Percentiles rank a stretch among this genome's conserved stretches.
These are phyloP conservation scores for Takifugu ocellatus DNA, from an alignment of 2,797 vertebrate genomes.

Conservation along the genomic window DNA sequence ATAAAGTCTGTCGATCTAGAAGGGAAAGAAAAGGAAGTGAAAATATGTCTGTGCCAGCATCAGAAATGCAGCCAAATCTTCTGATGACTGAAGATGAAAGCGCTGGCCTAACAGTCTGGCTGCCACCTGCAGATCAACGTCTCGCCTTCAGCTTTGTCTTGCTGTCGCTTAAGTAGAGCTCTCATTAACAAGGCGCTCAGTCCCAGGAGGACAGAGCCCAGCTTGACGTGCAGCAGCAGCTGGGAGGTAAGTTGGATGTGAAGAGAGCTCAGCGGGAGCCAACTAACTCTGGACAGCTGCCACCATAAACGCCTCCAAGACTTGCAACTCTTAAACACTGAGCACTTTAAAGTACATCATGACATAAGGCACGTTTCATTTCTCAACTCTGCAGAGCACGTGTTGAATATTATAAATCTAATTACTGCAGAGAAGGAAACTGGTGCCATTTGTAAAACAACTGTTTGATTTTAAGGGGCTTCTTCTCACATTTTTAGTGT, in stretches of 20 bases:
- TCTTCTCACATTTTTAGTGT: too few relatives aligned
- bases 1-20: conserved; percentile 87
- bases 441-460: too few relatives aligned
- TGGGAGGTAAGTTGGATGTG: conserved; percentile 56
- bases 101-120: conserved; percentile 50
- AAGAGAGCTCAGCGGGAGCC: conserved; percentile 62
- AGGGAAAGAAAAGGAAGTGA: conserved; percentile 27
- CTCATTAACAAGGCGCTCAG: conserved; percentile 76
- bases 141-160: conserved; percentile 38
- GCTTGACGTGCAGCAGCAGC: conserved; percentile 66
- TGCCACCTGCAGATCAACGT: conserved; percentile 22
- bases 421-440: too few relatives aligned
- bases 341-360: too few relatives aligned
- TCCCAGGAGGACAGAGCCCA: conserved; percentile 57
- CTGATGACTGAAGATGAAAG: conserved; percentile 37
- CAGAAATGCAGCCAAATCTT: conserved; percentile 26
- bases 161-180: conserved; percentile 68
- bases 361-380: neutral
- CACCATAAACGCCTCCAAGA: conserved; percentile 9
- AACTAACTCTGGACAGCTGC: conserved; percentile 58
- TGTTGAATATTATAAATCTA: too few relatives aligned
- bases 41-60: conserved; percentile 37
- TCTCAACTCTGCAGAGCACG: neutral
- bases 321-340: neutral
- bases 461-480: too few relatives aligned